These are phyloP conservation scores for Zaprionus africanus DNA, from an alignment of 1,140 invertebrate species.

Conservation along the genomic window DNA sequence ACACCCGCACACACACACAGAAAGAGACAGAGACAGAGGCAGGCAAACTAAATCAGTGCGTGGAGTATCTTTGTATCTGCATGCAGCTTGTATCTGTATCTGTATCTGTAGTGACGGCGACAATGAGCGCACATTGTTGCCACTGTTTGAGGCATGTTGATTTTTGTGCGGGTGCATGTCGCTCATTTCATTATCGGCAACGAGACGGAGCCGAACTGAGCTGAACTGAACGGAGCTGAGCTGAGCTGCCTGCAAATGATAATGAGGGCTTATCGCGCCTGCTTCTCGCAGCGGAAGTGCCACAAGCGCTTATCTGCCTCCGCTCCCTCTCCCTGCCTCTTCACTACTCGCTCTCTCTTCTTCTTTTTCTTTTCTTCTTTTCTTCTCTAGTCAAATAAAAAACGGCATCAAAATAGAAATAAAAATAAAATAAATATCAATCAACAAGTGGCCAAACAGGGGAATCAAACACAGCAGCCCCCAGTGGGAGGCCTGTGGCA, in stretches of 20 bases:
- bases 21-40: background rate
- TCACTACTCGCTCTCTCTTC: background rate
- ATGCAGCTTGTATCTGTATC: slow-evolving; percentile 16
- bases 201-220: background rate
- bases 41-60: slow-evolving; percentile 72
- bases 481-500: background rate
- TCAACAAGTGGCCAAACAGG: slow-evolving; percentile 71
- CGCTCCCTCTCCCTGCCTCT: background rate
- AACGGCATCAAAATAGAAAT: background rate
- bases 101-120: slow-evolving; percentile 38
- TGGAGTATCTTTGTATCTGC: slow-evolving; percentile 62
- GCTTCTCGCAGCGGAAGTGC: slow-evolving; percentile 24
- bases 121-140: slow-evolving; percentile 75
- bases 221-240: background rate
- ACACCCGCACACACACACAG: background rate
- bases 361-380: background rate
- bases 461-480: background rate
- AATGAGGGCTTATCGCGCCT: slow-evolving; percentile 73
- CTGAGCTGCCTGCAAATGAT: slow-evolving; percentile 60
- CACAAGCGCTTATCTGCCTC: slow-evolving; percentile 23
- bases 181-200: slow-evolving; percentile 71
- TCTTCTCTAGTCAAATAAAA: background rate
- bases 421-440: slow-evolving; percentile 65
- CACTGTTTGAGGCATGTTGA: slow-evolving; percentile 27
- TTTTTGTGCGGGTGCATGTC: slow-evolving; percentile 76